These are phyloP conservation scores for Nettapus auritus DNA, from an alignment of 2,113 vertebrate species.

Conservation along the genomic window DNA sequence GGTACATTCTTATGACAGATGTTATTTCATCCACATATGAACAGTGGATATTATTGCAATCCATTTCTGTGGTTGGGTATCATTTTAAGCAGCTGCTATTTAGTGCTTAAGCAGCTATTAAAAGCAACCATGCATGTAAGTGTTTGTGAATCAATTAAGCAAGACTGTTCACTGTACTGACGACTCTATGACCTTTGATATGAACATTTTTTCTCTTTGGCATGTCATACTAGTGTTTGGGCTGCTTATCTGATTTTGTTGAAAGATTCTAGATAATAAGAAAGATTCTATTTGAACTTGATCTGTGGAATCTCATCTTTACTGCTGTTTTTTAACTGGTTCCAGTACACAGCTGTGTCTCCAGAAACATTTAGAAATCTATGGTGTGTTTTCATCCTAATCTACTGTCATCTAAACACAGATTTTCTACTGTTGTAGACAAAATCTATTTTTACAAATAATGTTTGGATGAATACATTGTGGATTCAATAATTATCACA, in stretches of 20 bases:
- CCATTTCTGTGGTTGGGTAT: constrained; percentile 18
- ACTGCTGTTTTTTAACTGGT: background rate
- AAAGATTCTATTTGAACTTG: background rate
- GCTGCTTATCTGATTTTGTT: background rate
- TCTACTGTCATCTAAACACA: background rate
- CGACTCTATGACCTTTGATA: constrained; percentile 17
- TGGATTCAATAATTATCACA: background rate
- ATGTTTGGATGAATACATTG: background rate
- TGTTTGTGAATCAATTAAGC: constrained; percentile 56
- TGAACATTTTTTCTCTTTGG: background rate
- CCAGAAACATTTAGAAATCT: background rate
- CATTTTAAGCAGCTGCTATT: constrained; percentile 59
- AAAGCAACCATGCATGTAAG: constrained; percentile 42
- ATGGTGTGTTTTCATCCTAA: background rate
- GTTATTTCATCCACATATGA: background rate
- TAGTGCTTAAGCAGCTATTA: constrained; percentile 46
- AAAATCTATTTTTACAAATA: background rate
- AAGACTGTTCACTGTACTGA: constrained; percentile 5
- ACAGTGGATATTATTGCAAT: constrained; percentile 20
- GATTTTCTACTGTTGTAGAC: background rate
- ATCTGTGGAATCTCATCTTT: background rate
- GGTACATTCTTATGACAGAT: background rate
- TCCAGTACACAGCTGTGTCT: background rate
- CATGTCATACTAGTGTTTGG: background rate
- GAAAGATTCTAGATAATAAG: background rate